Evolutionary conservation across 2,888 invertebrate genomes (phyloP).

Genomic region (Campoletis raptor): DNA sequence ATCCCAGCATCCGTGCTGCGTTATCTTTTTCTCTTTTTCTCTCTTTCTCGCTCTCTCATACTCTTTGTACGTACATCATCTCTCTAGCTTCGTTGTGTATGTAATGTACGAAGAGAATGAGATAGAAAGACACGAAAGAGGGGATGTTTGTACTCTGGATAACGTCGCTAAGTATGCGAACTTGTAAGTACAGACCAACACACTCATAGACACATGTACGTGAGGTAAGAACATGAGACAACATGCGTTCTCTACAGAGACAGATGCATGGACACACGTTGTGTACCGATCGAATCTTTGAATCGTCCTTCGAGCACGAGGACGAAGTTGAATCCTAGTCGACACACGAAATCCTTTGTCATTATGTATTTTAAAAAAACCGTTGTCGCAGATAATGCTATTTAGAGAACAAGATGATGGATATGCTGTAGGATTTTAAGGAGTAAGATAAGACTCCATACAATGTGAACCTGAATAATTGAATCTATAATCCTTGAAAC

Average conservation of each 20-base stretch:
- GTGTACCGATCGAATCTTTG: conserved; percentile 61
- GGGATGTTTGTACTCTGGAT: conserved; percentile 58
- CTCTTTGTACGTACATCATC: conserved; percentile 15
- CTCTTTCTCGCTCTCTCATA: conserved; percentile 19
- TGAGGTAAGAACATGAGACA: conserved; percentile 34
- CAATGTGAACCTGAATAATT: neutral
- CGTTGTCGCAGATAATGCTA: neutral
- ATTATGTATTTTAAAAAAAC: conserved; percentile 33
- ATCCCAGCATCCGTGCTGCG: conserved; percentile 75
- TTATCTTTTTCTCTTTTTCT: conserved; percentile 43
- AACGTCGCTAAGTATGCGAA: conserved; percentile 41
- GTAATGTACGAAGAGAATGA: conserved; percentile 30
- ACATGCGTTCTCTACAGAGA: conserved; percentile 56
- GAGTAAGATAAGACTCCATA: neutral
- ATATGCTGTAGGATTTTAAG: neutral
- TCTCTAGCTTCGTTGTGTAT: conserved; percentile 20
- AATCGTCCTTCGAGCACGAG: conserved; percentile 53
- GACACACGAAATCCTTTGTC: conserved; percentile 45
- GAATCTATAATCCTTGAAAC: neutral
- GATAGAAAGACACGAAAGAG: conserved; percentile 3
- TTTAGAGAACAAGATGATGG: neutral
- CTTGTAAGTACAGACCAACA: conserved; percentile 20
- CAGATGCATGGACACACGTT: conserved; percentile 40
- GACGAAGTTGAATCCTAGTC: conserved; percentile 32
- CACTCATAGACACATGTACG: neutral